A percentile compares a stretch with the other conserved stretches of the same genome.
Conservation (phyloP, 2,888 invertebrate species). For the Chrysolina americana region DNA sequence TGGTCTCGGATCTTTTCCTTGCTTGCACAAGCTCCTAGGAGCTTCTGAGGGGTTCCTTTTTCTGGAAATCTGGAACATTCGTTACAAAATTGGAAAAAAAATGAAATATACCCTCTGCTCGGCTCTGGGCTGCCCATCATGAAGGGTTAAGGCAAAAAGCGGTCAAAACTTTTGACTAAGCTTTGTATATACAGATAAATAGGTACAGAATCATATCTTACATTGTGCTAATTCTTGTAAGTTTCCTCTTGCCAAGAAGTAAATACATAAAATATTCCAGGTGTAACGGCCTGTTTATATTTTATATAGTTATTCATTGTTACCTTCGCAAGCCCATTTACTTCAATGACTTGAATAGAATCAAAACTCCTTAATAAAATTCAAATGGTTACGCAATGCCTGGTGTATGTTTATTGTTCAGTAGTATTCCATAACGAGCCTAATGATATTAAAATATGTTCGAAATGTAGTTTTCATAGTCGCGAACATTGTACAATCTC, state of each 20-base stretch:
- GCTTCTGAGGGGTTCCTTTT: too few species aligned
- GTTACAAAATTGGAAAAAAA: too few species aligned
- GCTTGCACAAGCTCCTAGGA: too few species aligned
- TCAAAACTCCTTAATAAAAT: constrained; percentile 22
- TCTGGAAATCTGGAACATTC: too few species aligned
- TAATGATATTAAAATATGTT: constrained; percentile 33
- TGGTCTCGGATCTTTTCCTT: too few species aligned
- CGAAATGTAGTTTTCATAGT: constrained; percentile 26
- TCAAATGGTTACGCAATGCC: constrained; percentile 20
- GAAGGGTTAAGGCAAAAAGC: too few species aligned
- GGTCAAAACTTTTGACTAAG: too few species aligned
- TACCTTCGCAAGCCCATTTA: background rate
- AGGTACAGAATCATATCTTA: too few species aligned
- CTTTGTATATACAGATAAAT: too few species aligned
- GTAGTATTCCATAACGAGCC: constrained; percentile 22
- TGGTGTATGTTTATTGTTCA: constrained; percentile 23
- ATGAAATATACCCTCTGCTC: too few species aligned
- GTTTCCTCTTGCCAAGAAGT: background rate
- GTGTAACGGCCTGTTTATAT: background rate
- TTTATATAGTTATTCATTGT: background rate
- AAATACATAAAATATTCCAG: background rate
- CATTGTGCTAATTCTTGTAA: background rate
- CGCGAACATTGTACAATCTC: constrained; percentile 28
- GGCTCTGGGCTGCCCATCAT: too few species aligned
- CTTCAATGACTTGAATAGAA: background rate